These are phyloP conservation scores for Aegypius monachus DNA, from an alignment of 2,113 vertebrate genomes.

Conservation along the genomic window DNA sequence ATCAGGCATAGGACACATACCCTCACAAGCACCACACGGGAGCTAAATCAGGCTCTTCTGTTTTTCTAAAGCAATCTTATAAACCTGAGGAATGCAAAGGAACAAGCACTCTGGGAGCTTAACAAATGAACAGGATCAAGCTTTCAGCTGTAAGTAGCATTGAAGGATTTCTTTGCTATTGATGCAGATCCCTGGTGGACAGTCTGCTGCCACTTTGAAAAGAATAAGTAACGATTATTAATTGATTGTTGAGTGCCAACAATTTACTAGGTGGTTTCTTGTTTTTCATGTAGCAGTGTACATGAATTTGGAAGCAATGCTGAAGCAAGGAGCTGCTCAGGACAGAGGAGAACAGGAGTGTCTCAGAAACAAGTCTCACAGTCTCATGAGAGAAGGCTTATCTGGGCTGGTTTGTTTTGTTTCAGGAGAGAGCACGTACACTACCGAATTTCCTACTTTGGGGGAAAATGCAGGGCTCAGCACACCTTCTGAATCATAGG, in stretches of 20 bases:
- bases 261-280: neutral
- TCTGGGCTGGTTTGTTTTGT: neutral
- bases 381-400: neutral
- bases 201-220: neutral
- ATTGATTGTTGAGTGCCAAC: neutral
- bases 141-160: slow-evolving; percentile 1
- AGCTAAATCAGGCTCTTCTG: neutral
- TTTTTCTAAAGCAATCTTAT: neutral
- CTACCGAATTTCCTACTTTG: neutral
- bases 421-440: neutral
- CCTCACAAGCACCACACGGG: neutral
- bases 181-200: neutral
- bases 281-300: neutral
- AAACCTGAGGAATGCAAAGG: neutral
- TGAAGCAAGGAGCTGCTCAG: neutral
- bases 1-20: neutral
- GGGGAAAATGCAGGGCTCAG: neutral
- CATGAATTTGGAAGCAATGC: neutral
- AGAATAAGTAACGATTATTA: neutral
- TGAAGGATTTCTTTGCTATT: slow-evolving; percentile 28
- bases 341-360: neutral
- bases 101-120: neutral
- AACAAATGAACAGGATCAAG: neutral
- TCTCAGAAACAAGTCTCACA: neutral
- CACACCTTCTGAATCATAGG: neutral